phyloP scores from a whole-genome alignment of 2,113 vertebrate genomes.

The Suricata suricatta region DNA sequence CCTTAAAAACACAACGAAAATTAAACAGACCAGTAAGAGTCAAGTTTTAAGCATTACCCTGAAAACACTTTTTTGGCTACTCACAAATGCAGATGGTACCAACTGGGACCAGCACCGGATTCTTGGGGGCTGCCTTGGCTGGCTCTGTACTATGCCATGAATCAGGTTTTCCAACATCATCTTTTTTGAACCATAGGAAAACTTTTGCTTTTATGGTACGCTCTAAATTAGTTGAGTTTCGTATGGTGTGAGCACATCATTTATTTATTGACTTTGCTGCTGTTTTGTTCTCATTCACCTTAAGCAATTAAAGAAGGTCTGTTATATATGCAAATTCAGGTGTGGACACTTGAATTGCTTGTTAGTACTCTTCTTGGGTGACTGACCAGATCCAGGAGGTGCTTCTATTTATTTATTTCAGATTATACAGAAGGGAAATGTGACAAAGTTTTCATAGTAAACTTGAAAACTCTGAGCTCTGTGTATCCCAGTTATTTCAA shows the following conservation, averaged over 20 bases:
- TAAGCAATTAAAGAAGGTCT: not conserved
- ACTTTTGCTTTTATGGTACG: not conserved
- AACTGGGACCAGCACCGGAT: not conserved
- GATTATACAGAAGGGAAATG: not conserved
- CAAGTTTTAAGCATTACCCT: not conserved
- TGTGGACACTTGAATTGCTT: not conserved
- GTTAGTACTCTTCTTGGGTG: not conserved
- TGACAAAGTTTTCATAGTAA: not conserved
- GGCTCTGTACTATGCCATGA: not conserved
- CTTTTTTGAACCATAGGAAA: not conserved
- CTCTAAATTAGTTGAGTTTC: not conserved
- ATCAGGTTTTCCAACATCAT: not conserved
- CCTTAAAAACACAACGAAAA: slow-evolving; percentile 28
- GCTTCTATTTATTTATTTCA: not conserved
- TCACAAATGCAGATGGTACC: not conserved
- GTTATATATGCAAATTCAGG: not conserved
- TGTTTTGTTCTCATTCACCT: not conserved
- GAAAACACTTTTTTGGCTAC: not conserved
- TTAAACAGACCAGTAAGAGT: not conserved
- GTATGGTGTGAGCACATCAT: not conserved
- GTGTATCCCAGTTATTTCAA: not conserved
- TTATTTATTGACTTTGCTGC: not conserved
- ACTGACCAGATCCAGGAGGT: not conserved
- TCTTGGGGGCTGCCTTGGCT: not conserved
- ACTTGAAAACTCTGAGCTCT: not conserved